Conservation (phyloP, 2,888 invertebrate genomes). For the Melinaea menophilus region DNA sequence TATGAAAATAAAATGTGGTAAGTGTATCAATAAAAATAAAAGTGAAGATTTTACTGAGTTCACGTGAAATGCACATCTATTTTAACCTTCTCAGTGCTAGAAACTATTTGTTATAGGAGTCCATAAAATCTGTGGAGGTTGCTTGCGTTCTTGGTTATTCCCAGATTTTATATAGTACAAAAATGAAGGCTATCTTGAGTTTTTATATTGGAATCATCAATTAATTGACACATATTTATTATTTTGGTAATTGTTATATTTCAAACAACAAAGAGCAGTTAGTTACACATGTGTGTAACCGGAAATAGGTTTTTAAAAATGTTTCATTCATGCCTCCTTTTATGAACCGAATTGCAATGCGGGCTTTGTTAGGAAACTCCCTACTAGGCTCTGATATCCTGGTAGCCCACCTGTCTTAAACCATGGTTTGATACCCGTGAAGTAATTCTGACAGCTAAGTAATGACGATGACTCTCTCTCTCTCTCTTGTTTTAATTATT, state of each 20-base stretch:
- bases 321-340: not conserved
- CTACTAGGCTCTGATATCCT: slow-evolving; percentile 48
- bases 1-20: no score
- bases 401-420: slow-evolving; percentile 66
- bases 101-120: slow-evolving; percentile 56
- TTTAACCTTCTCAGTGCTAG: slow-evolving; percentile 71
- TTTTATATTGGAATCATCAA: not conserved
- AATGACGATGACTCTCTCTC: slow-evolving; percentile 21
- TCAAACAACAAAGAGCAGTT: no score
- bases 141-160: not conserved
- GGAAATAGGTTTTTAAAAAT: not conserved
- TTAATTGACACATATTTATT: not conserved
- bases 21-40: no score
- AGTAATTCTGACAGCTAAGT: slow-evolving; percentile 64
- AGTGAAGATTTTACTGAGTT: no score
- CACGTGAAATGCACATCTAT: no score
- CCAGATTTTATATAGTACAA: not conserved
- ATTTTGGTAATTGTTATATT: not conserved
- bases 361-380: slow-evolving; percentile 31
- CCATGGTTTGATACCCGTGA: slow-evolving; percentile 72
- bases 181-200: not conserved
- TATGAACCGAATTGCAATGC: not conserved
- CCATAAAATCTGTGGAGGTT: slow-evolving; percentile 48
- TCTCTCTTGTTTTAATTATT: not conserved
- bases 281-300: no score